Percentiles rank a stretch among this genome's conserved stretches.
Conservation (phyloP, 2,797 vertebrate genomes). For the Lacerta viridis region DNA sequence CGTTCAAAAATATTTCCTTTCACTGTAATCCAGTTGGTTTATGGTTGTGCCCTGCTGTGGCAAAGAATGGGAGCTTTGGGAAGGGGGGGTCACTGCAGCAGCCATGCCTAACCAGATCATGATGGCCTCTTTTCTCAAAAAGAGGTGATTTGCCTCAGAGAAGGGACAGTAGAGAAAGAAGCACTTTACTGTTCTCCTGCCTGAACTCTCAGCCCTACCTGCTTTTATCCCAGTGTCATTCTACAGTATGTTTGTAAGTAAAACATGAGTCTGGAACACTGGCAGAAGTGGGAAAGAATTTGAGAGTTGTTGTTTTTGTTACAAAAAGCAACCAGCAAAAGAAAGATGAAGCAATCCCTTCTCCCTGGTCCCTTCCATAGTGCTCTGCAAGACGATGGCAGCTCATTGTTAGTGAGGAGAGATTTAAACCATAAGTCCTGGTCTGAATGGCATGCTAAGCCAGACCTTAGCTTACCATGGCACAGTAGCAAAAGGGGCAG, state of each 20-base stretch:
- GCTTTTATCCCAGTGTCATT: not conserved
- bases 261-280: not conserved
- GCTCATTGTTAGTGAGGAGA: no score
- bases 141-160: not conserved
- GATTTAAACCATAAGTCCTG: no score
- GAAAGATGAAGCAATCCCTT: not conserved
- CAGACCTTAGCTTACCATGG: no score
- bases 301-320: not conserved
- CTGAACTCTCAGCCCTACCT: not conserved
- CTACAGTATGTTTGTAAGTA: not conserved
- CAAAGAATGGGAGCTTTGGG: slow-evolving; percentile 6
- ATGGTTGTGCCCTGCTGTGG: slow-evolving; percentile 34
- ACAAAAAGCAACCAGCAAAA: not conserved
- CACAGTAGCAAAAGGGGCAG: no score
- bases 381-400: no score
- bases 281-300: not conserved
- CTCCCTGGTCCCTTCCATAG: not conserved
- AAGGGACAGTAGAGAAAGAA: not conserved
- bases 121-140: not conserved
- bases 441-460: no score
- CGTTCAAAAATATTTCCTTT: slow-evolving; percentile 39
- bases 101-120: not conserved
- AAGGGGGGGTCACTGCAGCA: not conserved
- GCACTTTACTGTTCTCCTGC: not conserved
- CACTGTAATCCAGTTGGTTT: slow-evolving; percentile 20